Evolutionary conservation across 2,113 vertebrate species (phyloP).

Genomic region (Gulo gulo): DNA sequence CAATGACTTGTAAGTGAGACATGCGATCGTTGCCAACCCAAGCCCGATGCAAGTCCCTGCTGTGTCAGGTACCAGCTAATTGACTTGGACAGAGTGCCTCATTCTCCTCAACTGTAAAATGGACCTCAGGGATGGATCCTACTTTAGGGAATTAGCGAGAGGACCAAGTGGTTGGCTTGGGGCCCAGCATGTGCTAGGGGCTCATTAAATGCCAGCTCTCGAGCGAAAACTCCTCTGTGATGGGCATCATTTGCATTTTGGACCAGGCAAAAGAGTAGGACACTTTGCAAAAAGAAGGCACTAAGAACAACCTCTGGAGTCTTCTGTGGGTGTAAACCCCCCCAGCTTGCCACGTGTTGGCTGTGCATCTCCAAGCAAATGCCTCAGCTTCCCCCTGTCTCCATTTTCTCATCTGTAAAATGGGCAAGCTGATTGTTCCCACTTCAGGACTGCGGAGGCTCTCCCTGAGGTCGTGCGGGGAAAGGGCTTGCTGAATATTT

Average conservation of each 20-base stretch:
- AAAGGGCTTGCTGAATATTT: neutral
- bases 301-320: neutral
- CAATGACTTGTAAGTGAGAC: neutral
- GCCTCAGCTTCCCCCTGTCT: neutral
- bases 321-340: too few species aligned
- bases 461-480: accelerated
- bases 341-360: neutral
- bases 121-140: neutral
- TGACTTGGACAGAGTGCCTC: neutral
- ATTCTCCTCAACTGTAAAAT: neutral
- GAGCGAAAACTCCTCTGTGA: neutral
- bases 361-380: neutral
- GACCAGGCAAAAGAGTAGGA: neutral
- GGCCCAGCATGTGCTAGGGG: neutral
- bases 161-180: neutral
- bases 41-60: neutral
- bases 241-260: neutral
- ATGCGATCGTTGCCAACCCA: neutral
- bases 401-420: neutral
- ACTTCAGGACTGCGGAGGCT: neutral
- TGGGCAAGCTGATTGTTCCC: neutral
- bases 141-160: neutral
- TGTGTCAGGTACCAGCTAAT: neutral
- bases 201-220: neutral
- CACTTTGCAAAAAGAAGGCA: neutral